Evolutionary conservation across 2,797 vertebrate species (phyloP).

Genomic region (Gambusia yucatana): DNA sequence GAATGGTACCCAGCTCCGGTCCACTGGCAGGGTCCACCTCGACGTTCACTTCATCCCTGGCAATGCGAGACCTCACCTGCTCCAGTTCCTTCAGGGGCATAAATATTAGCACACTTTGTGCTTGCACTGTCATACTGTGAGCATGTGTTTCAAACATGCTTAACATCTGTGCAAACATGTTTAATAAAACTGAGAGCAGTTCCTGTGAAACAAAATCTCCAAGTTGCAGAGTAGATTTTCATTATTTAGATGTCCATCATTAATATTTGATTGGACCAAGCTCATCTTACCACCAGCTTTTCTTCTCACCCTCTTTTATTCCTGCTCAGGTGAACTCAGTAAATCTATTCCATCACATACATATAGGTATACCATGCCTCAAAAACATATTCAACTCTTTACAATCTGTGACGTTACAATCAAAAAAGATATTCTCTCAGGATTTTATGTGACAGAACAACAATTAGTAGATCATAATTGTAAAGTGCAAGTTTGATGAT

Average conservation of each 20-base stretch:
- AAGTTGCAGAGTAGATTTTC: slow-evolving; percentile 50
- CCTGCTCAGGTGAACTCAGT: not conserved
- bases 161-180: slow-evolving; percentile 11
- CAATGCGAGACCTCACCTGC: slow-evolving; percentile 78
- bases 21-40: slow-evolving; percentile 82
- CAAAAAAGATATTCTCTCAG: not conserved
- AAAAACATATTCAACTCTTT: not conserved
- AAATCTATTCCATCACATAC: slow-evolving; percentile 47
- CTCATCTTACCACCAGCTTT: slow-evolving; percentile 65
- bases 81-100: slow-evolving; percentile 77
- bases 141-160: not conserved
- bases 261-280: slow-evolving; percentile 73
- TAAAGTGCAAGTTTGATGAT: not conserved
- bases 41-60: slow-evolving; percentile 83
- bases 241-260: slow-evolving; percentile 77
- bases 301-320: slow-evolving; percentile 12
- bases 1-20: slow-evolving; percentile 81
- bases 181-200: slow-evolving; percentile 11
- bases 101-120: not conserved
- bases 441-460: not conserved
- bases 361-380: not conserved
- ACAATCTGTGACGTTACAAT: not conserved
- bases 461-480: not conserved
- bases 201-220: slow-evolving; percentile 57
- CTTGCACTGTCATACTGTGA: not conserved